Conservation (phyloP, 2,113 vertebrate genomes). For the Misgurnus anguillicaudatus region DNA sequence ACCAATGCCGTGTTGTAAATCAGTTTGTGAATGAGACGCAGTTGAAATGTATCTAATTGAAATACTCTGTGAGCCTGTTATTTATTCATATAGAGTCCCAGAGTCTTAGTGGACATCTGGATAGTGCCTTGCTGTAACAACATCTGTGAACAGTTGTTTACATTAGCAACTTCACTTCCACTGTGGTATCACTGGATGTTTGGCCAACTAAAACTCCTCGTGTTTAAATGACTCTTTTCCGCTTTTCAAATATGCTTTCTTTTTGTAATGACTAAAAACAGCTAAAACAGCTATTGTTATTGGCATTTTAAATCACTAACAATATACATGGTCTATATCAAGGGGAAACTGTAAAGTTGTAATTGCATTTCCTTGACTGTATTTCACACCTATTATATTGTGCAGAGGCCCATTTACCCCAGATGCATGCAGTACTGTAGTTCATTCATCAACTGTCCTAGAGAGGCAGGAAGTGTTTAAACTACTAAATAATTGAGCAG, state of each 20-base stretch:
- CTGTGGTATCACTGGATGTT: not conserved
- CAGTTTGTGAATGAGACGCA: not conserved
- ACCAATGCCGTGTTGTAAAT: not conserved
- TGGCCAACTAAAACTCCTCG: not conserved
- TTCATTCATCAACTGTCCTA: not conserved
- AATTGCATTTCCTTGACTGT: not conserved
- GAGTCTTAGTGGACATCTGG: constrained; percentile 2
- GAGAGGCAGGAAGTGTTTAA: not conserved
- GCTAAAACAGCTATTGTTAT: too few species aligned
- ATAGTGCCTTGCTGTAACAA: not conserved
- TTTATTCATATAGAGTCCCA: not conserved
- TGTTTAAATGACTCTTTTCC: not conserved
- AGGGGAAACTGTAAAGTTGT: too few species aligned
- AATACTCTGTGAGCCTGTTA: not conserved
- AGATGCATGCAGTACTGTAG: not conserved
- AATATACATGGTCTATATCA: not conserved
- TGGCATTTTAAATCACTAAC: not conserved
- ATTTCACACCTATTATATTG: not conserved
- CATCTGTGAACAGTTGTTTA: not conserved
- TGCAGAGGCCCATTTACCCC: not conserved
- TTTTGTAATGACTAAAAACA: not conserved
- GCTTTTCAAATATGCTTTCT: not conserved
- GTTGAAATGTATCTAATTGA: not conserved
- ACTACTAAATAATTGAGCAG: not conserved
- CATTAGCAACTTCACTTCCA: not conserved